Conservation (phyloP, 2,888 invertebrate species). For the Diloba caeruleocephala region DNA sequence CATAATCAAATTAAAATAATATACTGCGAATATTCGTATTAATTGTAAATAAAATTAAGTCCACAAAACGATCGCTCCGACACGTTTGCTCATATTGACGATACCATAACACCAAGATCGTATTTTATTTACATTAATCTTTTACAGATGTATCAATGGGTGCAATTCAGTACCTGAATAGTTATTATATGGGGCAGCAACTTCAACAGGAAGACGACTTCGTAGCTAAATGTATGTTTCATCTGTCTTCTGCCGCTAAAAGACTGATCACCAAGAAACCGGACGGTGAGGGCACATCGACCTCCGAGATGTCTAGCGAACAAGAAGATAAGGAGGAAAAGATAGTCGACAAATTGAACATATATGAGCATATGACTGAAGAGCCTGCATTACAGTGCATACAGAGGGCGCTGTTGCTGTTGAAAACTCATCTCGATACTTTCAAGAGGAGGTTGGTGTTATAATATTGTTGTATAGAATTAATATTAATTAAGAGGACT, state of each 20-base stretch:
- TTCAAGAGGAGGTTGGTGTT: conserved; percentile 92
- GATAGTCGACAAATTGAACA: conserved; percentile 78
- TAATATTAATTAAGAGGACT: background rate
- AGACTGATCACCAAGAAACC: conserved; percentile 88
- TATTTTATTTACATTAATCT: background rate
- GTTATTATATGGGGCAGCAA: conserved; percentile 97
- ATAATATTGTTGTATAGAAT: background rate
- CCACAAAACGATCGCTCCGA: too few relatives aligned
- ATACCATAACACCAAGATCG: too few relatives aligned
- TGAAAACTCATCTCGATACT: conserved; percentile 98
- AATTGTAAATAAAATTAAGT: too few relatives aligned
- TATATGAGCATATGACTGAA: conserved; percentile 88
- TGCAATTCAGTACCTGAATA: conserved; percentile 97
- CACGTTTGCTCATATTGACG: too few relatives aligned
- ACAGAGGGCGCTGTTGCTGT: conserved; percentile 95
- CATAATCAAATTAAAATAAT: too few relatives aligned
- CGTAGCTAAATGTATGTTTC: conserved; percentile 97
- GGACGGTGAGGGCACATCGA: conserved; percentile 65
- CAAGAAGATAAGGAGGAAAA: conserved; percentile 74
- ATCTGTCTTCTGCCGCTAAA: conserved; percentile 94
- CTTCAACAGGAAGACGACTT: conserved; percentile 97
- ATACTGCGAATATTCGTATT: too few relatives aligned
- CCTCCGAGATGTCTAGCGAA: conserved; percentile 44
- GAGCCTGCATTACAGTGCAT: conserved; percentile 96
- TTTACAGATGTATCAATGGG: conserved; percentile 95